phyloP scores from a whole-genome alignment of 2,888 invertebrate species.

The Macropis europaea region DNA sequence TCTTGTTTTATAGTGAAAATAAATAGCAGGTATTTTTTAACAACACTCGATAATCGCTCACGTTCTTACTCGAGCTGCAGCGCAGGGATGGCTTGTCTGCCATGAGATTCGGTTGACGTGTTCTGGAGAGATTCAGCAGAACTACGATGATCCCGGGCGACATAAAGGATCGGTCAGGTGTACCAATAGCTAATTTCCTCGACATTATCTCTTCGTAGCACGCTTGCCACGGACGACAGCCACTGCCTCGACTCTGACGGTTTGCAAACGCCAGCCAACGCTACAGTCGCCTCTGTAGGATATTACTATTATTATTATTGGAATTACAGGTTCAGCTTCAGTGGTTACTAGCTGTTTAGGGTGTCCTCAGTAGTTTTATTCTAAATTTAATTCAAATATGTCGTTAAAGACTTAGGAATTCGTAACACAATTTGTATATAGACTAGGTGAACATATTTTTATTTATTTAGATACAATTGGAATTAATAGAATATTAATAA shows the following conservation, averaged over 20 bases:
- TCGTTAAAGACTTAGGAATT: too few species aligned
- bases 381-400: too few species aligned
- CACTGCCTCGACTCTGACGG: constrained; percentile 16
- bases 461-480: too few species aligned
- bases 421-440: too few species aligned
- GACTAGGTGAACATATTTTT: too few species aligned
- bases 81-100: constrained; percentile 27
- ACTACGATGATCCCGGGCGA: constrained; percentile 44
- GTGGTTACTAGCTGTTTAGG: too few species aligned
- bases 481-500: too few species aligned
- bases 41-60: constrained; percentile 30
- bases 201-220: constrained; percentile 61
- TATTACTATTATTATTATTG: neutral
- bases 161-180: constrained; percentile 58
- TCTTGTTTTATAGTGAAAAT: too few species aligned
- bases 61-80: constrained; percentile 32
- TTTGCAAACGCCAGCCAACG: constrained; percentile 11
- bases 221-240: constrained; percentile 40
- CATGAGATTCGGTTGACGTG: constrained; percentile 34
- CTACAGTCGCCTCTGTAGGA: neutral
- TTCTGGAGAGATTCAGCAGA: constrained; percentile 37
- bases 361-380: too few species aligned
- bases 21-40: too few species aligned
- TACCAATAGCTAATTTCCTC: constrained; percentile 56
- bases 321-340: too few species aligned